Conservation (phyloP, 2,113 vertebrate genomes). For the Otus sunia region DNA sequence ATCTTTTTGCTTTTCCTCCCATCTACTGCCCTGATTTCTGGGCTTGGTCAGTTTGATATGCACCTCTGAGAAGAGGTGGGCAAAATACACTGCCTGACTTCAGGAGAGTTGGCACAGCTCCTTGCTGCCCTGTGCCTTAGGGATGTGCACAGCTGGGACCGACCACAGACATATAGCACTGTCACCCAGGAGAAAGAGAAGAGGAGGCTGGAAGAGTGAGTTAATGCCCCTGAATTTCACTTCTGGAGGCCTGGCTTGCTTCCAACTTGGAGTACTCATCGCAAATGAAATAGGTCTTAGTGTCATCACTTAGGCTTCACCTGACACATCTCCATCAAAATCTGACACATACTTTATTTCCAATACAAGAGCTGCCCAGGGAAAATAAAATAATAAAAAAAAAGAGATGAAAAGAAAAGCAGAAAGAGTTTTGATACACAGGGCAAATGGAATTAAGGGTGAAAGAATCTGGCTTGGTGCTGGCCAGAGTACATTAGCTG, state of each 20-base stretch:
- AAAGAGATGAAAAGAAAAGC: not conserved
- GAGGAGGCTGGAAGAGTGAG: not conserved
- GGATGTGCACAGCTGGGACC: not conserved
- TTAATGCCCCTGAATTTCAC: not conserved
- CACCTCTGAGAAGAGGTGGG: not conserved
- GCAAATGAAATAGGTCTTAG: not conserved
- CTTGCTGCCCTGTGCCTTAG: fast-evolving
- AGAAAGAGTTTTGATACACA: not conserved
- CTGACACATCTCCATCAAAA: not conserved
- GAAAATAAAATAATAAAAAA: not conserved
- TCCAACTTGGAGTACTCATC: not conserved
- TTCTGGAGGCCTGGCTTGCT: not conserved
- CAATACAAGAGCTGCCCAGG: not conserved
- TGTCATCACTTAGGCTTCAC: not conserved
- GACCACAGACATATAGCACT: fast-evolving
- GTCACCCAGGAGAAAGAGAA: not conserved
- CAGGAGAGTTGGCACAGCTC: not conserved
- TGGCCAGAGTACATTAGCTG: not conserved
- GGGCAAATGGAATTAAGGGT: not conserved
- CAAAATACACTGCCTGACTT: not conserved
- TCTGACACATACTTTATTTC: not conserved
- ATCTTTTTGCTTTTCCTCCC: not conserved
- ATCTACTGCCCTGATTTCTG: not conserved
- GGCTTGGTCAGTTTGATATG: not conserved
- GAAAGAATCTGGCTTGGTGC: not conserved